phyloP scores from a whole-genome alignment of 2,888 invertebrate genomes.

The Aphidoletes aphidimyza region DNA sequence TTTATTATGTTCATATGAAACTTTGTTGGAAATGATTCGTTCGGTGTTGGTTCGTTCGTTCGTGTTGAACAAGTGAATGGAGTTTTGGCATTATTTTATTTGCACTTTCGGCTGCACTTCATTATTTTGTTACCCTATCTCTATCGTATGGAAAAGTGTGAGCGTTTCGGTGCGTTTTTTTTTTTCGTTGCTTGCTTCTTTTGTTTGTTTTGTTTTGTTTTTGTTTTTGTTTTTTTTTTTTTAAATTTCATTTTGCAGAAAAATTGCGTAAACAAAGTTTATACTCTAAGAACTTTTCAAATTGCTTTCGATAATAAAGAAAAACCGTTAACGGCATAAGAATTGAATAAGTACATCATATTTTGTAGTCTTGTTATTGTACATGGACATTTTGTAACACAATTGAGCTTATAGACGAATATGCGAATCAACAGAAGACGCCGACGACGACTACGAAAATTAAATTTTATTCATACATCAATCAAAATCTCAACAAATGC shows the following conservation, averaged over 20 bases:
- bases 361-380: background rate
- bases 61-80: too few species aligned
- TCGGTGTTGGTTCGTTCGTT: too few species aligned
- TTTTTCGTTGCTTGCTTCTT: background rate
- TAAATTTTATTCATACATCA: constrained; percentile 36
- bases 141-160: too few species aligned
- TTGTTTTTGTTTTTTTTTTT: background rate
- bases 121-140: background rate
- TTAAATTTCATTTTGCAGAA: background rate
- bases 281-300: background rate
- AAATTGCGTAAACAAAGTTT: background rate
- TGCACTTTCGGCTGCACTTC: background rate
- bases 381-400: background rate
- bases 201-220: too few species aligned
- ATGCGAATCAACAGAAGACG: background rate
- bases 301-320: constrained; percentile 13
- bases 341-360: constrained; percentile 11
- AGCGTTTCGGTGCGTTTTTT: too few species aligned
- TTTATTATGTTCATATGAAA: background rate
- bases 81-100: background rate
- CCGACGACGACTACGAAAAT: constrained; percentile 28
- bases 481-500: constrained; percentile 36
- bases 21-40: background rate
- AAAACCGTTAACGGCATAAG: background rate
- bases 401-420: background rate